Base-by-base conservation (phyloP, 2,888 invertebrate genomes). In the Abscondita cerata region DNA sequence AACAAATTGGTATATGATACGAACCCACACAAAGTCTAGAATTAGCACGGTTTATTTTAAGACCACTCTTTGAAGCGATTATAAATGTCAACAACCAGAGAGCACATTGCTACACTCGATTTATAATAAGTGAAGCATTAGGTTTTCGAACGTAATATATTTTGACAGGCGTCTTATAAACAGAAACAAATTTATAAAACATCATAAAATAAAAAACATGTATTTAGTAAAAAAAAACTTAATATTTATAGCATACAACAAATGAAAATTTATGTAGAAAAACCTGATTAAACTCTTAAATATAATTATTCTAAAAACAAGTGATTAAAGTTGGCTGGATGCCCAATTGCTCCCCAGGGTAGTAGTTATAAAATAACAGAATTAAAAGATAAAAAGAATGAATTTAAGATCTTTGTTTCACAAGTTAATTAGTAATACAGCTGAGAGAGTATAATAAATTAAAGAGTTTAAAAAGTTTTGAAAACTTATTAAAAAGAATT, bases 31-130 rank as follows among this genome's bases (percentile, higher is more conserved):
- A 16, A 19, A 44, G 19, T 44, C 44, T 19, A 5, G 19, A 44
- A 18, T 44, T 44, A 44, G 44, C 16, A 11, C 44, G 31, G 19
- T 25, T n/a, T 48, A 48, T 48, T 48, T 48, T 31, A 25, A 48
- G 48, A 44, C 11, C 44, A 18, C 44, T 44, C 31, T 54, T 54
- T 54, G 53, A 57, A 51, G 57, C 50, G 19, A 40, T 50, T 57
- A 58, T 58, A 58, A 58, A 58, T 58, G 58, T 58, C 58, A 58
- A 58, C 52, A 52, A 58, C 44, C 16, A 40, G 38, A 34, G 46
- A 50, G 41, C 57, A 18, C 15, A 41, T 25, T 41, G 34, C 51
- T 41, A 40, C 56, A 55, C 19, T 55, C 55, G 40, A 57, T 57
- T 57, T 57, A 51, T 50, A 57, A 38, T 44, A 57, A 18, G 31